These are phyloP conservation scores for Oreochromis niloticus DNA, from an alignment of 2,113 vertebrate species.

Conservation along the genomic window DNA sequence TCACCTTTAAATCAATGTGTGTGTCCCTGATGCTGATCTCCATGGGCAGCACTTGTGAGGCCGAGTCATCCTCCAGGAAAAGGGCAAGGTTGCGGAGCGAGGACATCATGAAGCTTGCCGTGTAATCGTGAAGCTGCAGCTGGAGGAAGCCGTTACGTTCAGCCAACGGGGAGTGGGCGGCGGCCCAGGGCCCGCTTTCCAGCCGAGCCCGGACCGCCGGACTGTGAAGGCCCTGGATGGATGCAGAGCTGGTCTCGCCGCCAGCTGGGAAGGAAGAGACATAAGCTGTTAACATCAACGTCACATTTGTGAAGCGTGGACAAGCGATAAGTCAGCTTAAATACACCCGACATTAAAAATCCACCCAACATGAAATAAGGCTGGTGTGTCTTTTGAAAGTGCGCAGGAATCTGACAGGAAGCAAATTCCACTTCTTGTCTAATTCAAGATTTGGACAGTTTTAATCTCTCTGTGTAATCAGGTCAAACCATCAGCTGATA, in stretches of 20 bases:
- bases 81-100: conserved; percentile 87
- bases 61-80: conserved; percentile 90
- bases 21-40: conserved; percentile 88
- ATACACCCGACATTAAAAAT: conserved; percentile 25
- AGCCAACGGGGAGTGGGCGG: conserved; percentile 83
- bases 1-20: conserved; percentile 88
- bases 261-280: background rate
- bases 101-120: conserved; percentile 86
- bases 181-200: conserved; percentile 85
- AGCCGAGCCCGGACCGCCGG: conserved; percentile 87
- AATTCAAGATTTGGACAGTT: background rate
- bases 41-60: conserved; percentile 91
- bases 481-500: background rate
- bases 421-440: background rate
- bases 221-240: background rate
- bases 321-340: background rate
- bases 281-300: background rate
- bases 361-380: background rate
- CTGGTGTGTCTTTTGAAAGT: background rate
- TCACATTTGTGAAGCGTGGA: background rate
- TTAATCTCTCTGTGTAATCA: background rate
- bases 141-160: conserved; percentile 93
- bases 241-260: background rate
- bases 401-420: background rate
- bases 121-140: conserved; percentile 85